Conservation (phyloP, 2,797 vertebrate genomes). For the Peromyscus eremicus region DNA sequence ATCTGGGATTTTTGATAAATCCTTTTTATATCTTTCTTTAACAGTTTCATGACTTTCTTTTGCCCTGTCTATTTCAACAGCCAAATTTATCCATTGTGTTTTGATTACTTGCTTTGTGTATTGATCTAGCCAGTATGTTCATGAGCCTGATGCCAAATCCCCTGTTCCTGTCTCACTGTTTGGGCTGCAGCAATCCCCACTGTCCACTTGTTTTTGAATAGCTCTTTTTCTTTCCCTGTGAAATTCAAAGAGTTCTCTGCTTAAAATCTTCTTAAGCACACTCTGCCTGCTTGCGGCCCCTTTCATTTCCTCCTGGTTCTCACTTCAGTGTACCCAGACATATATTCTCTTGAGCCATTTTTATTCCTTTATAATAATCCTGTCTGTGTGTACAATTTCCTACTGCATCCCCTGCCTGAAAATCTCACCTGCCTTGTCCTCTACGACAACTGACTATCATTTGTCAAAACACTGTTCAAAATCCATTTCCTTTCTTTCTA, state of each 20-base stretch:
- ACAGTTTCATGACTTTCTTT: background rate
- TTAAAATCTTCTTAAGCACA: slow-evolving; percentile 58
- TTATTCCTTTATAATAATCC: slow-evolving; percentile 68
- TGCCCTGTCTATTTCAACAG: slow-evolving; percentile 44
- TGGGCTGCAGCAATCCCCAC: background rate
- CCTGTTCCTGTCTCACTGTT: slow-evolving; percentile 15
- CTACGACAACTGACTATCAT: slow-evolving; percentile 47
- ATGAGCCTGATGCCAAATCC: slow-evolving; percentile 33
- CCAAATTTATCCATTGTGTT: slow-evolving; percentile 14
- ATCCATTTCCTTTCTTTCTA: slow-evolving; percentile 39
- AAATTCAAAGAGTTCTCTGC: slow-evolving; percentile 65
- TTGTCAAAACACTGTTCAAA: slow-evolving; percentile 60
- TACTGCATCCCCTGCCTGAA: slow-evolving; percentile 20
- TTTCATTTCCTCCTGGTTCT: slow-evolving; percentile 66
- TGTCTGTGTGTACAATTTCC: slow-evolving; percentile 33
- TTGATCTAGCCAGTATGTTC: slow-evolving; percentile 42
- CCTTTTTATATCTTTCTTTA: slow-evolving; percentile 67
- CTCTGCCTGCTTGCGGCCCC: background rate
- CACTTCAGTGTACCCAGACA: slow-evolving; percentile 42
- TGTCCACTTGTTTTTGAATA: slow-evolving; percentile 60
- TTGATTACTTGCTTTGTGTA: slow-evolving; percentile 53
- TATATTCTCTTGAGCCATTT: slow-evolving; percentile 55
- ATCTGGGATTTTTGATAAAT: slow-evolving; percentile 29
- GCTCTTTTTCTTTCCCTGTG: slow-evolving; percentile 36
- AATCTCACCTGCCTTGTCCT: slow-evolving; percentile 55